A percentile compares a stretch with the other conserved stretches of the same genome.
Conservation (phyloP, 2,888 invertebrate species). For the Lamproptera curius region DNA sequence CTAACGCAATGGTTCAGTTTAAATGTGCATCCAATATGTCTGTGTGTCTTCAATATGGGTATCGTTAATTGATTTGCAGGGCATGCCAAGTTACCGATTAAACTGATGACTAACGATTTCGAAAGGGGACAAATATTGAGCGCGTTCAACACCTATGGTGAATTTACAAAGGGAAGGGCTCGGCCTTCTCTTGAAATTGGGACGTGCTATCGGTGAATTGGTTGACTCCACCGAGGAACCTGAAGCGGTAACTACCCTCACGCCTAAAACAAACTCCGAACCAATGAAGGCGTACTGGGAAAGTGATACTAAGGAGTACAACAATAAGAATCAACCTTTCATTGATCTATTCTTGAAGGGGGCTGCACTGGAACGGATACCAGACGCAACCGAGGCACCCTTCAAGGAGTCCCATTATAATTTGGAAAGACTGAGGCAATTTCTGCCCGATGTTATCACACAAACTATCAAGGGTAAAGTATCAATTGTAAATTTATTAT, state of each 20-base stretch:
- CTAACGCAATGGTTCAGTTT: constrained; percentile 50
- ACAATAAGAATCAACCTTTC: constrained; percentile 52
- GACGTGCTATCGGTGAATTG: constrained; percentile 43
- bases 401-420: constrained; percentile 68
- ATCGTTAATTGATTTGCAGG: constrained; percentile 77
- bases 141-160: constrained; percentile 65
- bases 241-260: constrained; percentile 34
- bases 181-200: constrained; percentile 63
- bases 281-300: constrained; percentile 73
- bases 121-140: constrained; percentile 56
- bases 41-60: constrained; percentile 76
- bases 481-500: constrained; percentile 37
- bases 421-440: constrained; percentile 52
- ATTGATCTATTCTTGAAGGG: constrained; percentile 62
- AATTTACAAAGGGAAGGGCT: constrained; percentile 64
- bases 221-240: constrained; percentile 46
- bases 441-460: constrained; percentile 54
- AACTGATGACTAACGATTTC: constrained; percentile 59
- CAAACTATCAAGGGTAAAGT: constrained; percentile 62
- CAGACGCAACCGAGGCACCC: constrained; percentile 57
- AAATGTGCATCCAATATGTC: constrained; percentile 58
- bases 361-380: constrained; percentile 56
- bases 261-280: constrained; percentile 40
- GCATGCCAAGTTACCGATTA: constrained; percentile 65
- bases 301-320: constrained; percentile 52